These are phyloP conservation scores for Synchiropus splendidus DNA, from an alignment of 2,113 vertebrate genomes.

Conservation along the genomic window DNA sequence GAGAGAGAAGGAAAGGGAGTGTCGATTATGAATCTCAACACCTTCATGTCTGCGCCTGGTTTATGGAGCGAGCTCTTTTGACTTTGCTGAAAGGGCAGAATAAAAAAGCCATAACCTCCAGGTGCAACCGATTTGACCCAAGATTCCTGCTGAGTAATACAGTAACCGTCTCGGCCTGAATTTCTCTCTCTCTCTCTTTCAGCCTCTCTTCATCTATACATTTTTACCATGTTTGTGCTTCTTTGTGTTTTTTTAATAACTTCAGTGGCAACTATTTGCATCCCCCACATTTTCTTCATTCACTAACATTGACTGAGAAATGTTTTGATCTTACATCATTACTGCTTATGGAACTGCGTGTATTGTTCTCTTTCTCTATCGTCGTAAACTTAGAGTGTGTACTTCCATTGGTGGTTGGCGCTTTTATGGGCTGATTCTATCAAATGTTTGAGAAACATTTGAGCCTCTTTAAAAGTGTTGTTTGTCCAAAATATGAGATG, in stretches of 20 bases:
- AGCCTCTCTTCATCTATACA: conserved; percentile 55
- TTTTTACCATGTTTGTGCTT: conserved; percentile 42
- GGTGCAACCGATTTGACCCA: conserved; percentile 43
- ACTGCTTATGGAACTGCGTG: no score
- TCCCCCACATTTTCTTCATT: conserved; percentile 2
- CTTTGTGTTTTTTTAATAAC: conserved; percentile 50
- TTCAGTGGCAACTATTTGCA: conserved; percentile 42
- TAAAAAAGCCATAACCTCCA: conserved; percentile 22
- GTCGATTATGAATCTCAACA: conserved; percentile 27
- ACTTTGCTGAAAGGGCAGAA: conserved; percentile 20
- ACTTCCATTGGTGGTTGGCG: no score
- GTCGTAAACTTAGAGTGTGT: no score
- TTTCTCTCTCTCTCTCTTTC: conserved; percentile 57
- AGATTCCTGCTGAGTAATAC: conserved; percentile 43
- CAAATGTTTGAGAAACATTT: no score
- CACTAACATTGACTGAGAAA: no score
- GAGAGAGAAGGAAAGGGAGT: conserved; percentile 62
- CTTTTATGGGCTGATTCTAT: no score
- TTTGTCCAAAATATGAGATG: no score
- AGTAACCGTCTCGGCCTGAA: conserved; percentile 54
- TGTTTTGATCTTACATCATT: no score
- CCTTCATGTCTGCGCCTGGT: no score
- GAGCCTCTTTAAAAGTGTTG: no score
- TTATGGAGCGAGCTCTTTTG: no score
- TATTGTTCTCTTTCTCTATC: no score